Base-by-base conservation (phyloP, 2,797 vertebrate genomes). In the Cossypha niveicapilla region DNA sequence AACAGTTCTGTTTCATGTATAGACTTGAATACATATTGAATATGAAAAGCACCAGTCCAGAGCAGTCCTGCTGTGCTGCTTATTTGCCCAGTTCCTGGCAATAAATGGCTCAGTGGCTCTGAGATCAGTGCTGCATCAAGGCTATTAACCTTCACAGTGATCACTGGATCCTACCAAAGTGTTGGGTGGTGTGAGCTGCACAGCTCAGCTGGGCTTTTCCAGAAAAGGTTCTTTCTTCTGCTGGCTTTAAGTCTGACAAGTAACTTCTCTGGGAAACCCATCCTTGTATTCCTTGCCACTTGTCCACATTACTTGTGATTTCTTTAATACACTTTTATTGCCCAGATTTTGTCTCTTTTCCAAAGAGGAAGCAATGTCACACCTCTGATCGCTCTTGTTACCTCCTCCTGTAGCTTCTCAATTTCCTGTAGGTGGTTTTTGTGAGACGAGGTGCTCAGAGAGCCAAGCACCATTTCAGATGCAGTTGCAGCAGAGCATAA, bases 21-120 rank as follows among this genome's bases (percentile, higher is more conserved):
- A 76, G 72, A 47, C 81, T 70, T 34, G 48, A 62, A 32, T 21
- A 32, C 18, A 24, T 51, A 22, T 15, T 89, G 72, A 65, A 82
- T 39, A 53, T 18, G 62, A 54, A 82, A 89, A 75, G 21, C 28
- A 44, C 6, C 24, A 54, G 35, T 51, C 2, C 7, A 48, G 67
- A 85, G 44, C 51, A 47, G 28, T 35, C 56, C 60, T 78, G 45
- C 89, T 88, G 51, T 39, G 70, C 41, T 81, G 23, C 70, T 83
- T 74, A 48, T 61, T 92, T 84, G 13, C 37, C 23, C 3, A 3
- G 6, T 78, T 92, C 39, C 27, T 89, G 78, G 39, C 58, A 87
- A 47, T 68, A 79, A 58, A 70, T 39, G 41, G 8, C 39, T 82
- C 39, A 32, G 75, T 39, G 39, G 7, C n/a, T 80, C 56, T 54